Percentiles rank a stretch among this genome's conserved stretches.
These are phyloP conservation scores for Hemitrygon akajei DNA, from an alignment of 2,797 vertebrate genomes.

Conservation along the genomic window DNA sequence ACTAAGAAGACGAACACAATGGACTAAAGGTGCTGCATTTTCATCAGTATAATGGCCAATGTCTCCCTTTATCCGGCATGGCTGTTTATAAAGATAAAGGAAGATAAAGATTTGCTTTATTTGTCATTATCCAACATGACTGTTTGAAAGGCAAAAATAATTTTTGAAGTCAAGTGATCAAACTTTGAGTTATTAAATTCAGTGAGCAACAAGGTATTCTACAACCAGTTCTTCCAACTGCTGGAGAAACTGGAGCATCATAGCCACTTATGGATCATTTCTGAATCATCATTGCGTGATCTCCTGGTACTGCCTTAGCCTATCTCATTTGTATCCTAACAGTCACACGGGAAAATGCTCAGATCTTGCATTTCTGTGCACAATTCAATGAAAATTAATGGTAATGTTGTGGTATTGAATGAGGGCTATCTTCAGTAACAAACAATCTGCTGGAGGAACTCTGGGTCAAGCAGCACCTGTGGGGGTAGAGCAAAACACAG, in stretches of 20 bases:
- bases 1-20: constrained; percentile 84
- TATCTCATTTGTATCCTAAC: neutral
- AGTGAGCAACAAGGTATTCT: neutral
- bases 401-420: too few relatives aligned
- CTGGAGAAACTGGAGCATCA: too few relatives aligned
- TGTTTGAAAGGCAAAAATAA: constrained; percentile 46
- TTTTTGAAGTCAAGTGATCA: neutral
- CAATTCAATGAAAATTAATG: neutral
- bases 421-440: neutral
- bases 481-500: too few relatives aligned
- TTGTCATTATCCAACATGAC: constrained; percentile 71
- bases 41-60: constrained; percentile 81
- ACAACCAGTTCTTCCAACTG: too few relatives aligned
- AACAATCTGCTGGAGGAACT: too few relatives aligned
- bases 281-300: neutral
- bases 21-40: constrained; percentile 74
- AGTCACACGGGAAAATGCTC: neutral
- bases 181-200: neutral
- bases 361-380: neutral
- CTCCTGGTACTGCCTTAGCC: neutral
- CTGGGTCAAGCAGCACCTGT: too few relatives aligned
- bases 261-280: too few relatives aligned
- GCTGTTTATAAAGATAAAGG: constrained; percentile 54
- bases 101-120: too few relatives aligned
- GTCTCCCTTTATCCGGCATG: constrained; percentile 80